Evolutionary conservation across 2,113 vertebrate species (phyloP).

Genomic region (Ifrita kowaldi): DNA sequence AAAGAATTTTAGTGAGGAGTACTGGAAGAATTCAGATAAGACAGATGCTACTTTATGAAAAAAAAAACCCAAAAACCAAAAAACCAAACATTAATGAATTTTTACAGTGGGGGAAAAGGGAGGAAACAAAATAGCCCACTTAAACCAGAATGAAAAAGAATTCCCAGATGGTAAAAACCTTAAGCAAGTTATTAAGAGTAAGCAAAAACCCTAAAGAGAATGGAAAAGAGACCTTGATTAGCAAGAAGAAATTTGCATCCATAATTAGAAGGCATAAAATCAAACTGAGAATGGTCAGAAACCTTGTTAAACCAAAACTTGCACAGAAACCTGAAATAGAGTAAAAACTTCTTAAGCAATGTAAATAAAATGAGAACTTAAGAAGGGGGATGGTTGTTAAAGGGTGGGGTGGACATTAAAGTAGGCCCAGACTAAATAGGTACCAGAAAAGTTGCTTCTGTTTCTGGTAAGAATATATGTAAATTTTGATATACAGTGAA

Average conservation of each 20-base stretch:
- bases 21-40: neutral
- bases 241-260: neutral
- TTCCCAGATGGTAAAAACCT: neutral
- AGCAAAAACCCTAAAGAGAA: neutral
- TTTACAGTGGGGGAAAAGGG: neutral
- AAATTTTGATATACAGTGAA: neutral
- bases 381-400: neutral
- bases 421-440: neutral
- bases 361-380: neutral
- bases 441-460: neutral
- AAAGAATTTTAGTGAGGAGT: neutral
- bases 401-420: neutral
- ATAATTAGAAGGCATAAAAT: neutral
- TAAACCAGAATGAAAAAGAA: neutral
- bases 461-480: neutral
- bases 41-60: neutral
- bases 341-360: neutral
- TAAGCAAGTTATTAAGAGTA: neutral
- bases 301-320: neutral
- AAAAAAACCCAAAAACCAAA: no score
- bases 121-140: accelerated
- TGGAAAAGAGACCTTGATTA: neutral
- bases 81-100: neutral
- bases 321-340: neutral
- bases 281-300: neutral